Percentiles rank a stretch among this genome's conserved stretches.
phyloP scores from a whole-genome alignment of 2,797 vertebrate species.

The Peromyscus eremicus region DNA sequence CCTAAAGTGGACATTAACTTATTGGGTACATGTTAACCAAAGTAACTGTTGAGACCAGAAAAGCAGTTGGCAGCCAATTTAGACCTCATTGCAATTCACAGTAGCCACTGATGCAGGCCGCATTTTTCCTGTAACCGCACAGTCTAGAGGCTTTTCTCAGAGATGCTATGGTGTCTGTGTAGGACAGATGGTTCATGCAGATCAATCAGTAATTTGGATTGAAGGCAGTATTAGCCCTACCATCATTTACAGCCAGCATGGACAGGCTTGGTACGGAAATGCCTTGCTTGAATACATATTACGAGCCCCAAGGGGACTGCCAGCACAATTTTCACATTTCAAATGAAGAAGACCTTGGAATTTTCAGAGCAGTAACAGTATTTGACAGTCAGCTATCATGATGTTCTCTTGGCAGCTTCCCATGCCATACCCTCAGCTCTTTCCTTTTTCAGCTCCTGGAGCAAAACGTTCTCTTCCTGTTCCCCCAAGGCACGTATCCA shows the following conservation, averaged over 20 bases:
- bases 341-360: conserved; percentile 34
- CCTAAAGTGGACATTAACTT: neutral
- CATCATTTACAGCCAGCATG: conserved; percentile 11
- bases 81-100: conserved; percentile 13
- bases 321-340: conserved; percentile 33
- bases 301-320: neutral
- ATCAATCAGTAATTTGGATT: conserved; percentile 58
- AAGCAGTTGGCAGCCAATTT: neutral
- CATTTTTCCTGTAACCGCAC: neutral
- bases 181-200: conserved; percentile 46
- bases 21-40: neutral
- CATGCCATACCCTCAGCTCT: neutral
- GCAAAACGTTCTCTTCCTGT: neutral
- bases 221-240: neutral
- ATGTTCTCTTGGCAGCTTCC: neutral
- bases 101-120: neutral
- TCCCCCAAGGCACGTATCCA: conserved; percentile 28
- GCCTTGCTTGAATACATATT: neutral
- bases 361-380: conserved; percentile 28
- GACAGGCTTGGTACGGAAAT: conserved; percentile 30
- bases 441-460: conserved; percentile 34
- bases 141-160: neutral
- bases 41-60: neutral
- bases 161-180: neutral
- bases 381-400: neutral